phyloP scores from a whole-genome alignment of 2,113 vertebrate species.

The Scolopax mira region DNA sequence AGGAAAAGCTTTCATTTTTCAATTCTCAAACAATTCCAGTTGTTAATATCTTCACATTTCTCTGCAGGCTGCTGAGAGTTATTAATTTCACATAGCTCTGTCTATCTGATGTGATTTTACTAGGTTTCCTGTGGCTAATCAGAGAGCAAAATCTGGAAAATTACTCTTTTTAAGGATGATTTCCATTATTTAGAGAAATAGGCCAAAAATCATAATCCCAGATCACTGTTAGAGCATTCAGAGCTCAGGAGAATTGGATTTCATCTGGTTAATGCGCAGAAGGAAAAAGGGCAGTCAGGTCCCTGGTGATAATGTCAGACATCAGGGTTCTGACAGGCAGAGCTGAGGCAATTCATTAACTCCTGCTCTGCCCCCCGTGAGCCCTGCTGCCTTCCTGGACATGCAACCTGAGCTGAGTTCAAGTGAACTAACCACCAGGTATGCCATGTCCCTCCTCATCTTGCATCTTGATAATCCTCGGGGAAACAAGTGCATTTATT shows the following conservation, averaged over 20 bases:
- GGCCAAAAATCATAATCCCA: neutral
- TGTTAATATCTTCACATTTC: conserved; percentile 14
- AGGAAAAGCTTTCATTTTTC: neutral
- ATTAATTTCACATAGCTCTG: neutral
- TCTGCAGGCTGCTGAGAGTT: neutral
- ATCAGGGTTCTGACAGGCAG: neutral
- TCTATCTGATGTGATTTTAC: neutral
- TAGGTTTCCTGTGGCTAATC: conserved; percentile 23
- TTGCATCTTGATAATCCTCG: neutral
- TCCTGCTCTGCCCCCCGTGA: neutral
- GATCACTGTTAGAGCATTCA: neutral
- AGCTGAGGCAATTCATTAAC: neutral
- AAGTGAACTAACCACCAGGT: neutral
- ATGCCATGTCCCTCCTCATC: neutral
- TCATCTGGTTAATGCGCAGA: neutral
- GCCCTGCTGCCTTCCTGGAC: neutral
- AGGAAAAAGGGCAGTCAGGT: neutral
- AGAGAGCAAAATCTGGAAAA: neutral
- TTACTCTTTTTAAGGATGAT: neutral
- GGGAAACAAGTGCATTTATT: neutral
- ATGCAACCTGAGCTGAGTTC: neutral
- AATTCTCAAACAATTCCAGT: neutral
- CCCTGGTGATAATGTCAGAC: neutral
- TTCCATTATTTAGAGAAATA: neutral
- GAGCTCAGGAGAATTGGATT: conserved; percentile 1